Percentiles rank a stretch among this genome's conserved stretches.
Conservation (phyloP, 2,113 vertebrate species). For the Anolis sagrei region DNA sequence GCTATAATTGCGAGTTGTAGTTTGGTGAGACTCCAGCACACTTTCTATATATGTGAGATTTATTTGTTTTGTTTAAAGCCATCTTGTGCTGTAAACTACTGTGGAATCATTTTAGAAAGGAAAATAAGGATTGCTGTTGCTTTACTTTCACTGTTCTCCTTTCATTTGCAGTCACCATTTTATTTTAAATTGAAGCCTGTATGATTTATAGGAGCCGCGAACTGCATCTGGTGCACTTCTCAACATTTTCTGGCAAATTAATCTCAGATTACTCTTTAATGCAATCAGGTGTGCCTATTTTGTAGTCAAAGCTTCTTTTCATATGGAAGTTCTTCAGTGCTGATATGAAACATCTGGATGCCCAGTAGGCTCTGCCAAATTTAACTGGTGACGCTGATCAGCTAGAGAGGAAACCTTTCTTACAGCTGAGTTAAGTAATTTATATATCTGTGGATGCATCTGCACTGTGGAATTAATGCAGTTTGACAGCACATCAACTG, state of each 20-base stretch:
- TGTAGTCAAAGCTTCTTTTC: slow-evolving; percentile 55
- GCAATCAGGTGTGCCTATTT: slow-evolving; percentile 56
- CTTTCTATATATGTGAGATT: not conserved
- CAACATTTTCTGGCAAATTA: slow-evolving; percentile 59
- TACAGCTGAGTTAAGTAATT: slow-evolving; percentile 41
- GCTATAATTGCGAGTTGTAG: no score
- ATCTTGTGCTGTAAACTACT: not conserved
- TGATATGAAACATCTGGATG: slow-evolving; percentile 71
- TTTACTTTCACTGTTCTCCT: not conserved
- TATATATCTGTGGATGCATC: not conserved
- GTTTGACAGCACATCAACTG: no score
- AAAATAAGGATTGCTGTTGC: not conserved
- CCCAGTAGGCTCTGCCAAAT: slow-evolving; percentile 48
- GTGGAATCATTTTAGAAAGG: not conserved
- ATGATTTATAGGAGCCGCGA: slow-evolving; percentile 50
- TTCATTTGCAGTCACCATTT: slow-evolving; percentile 6
- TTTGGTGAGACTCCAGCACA: no score
- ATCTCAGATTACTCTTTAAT: slow-evolving; percentile 57
- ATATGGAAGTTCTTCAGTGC: slow-evolving; percentile 51
- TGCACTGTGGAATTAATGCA: no score
- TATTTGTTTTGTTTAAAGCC: not conserved
- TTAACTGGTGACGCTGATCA: slow-evolving; percentile 46
- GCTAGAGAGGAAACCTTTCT: slow-evolving; percentile 49
- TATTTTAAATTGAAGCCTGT: slow-evolving; percentile 12
- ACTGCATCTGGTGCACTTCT: slow-evolving; percentile 63